Conservation (phyloP, 1,140 invertebrate genomes). For the Parasteatoda tepidariorum region DNA sequence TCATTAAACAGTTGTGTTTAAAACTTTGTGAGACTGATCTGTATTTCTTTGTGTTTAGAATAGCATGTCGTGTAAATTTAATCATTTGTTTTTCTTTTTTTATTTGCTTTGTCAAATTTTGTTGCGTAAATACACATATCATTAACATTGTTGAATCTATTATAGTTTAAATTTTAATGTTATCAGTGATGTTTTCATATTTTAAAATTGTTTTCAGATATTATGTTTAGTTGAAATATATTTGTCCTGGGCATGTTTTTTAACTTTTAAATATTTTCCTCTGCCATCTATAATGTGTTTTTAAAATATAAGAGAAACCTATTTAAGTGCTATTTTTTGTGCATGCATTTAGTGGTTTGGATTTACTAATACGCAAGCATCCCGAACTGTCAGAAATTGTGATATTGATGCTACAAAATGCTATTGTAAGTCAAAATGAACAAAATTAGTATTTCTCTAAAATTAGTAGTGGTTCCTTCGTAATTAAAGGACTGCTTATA, state of each 20-base stretch:
- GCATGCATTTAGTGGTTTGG: background rate
- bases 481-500: background rate
- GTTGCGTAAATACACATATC: constrained; percentile 45
- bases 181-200: constrained; percentile 28
- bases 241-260: constrained; percentile 22
- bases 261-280: background rate
- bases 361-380: background rate
- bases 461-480: background rate
- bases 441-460: background rate
- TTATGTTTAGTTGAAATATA: background rate
- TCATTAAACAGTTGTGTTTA: background rate
- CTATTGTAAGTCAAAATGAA: background rate
- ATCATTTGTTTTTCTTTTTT: background rate
- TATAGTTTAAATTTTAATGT: constrained; percentile 39
- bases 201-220: constrained; percentile 21
- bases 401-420: background rate
- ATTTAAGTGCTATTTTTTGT: background rate
- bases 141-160: constrained; percentile 35
- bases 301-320: background rate
- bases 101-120: constrained; percentile 5
- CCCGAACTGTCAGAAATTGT: background rate
- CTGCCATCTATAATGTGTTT: background rate
- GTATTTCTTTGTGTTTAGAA: background rate
- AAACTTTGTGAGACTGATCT: background rate
- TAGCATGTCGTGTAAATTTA: background rate